Percentiles rank a stretch among this genome's conserved stretches.
Conservation (phyloP, 92 coral and sea anemone species). For the Plumapathes pennacea region DNA sequence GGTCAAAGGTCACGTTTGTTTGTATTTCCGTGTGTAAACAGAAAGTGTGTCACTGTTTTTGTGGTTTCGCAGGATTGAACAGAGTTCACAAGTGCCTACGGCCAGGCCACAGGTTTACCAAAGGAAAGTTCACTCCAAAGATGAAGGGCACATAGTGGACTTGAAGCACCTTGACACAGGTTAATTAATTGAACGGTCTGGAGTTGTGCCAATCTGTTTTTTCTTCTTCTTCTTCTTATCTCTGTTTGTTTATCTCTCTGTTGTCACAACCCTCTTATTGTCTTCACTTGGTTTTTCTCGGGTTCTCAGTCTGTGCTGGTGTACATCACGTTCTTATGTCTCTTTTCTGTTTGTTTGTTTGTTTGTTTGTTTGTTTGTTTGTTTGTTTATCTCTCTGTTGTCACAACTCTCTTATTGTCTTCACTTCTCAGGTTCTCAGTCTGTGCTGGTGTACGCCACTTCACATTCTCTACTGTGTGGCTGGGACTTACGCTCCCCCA, state of each 20-base stretch:
- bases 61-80: constrained; percentile 81
- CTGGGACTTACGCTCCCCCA: constrained; percentile 86
- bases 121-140: constrained; percentile 65
- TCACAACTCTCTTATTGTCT: background rate
- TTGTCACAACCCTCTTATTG: too few relatives aligned
- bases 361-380: too few relatives aligned
- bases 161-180: constrained; percentile 96
- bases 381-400: too few relatives aligned
- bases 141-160: constrained; percentile 91
- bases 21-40: too few relatives aligned
- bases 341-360: too few relatives aligned
- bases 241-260: too few relatives aligned
- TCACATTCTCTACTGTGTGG: constrained; percentile 91
- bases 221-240: too few relatives aligned
- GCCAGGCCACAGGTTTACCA: constrained; percentile 55
- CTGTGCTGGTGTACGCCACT: constrained; percentile 92
- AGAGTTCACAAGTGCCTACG: constrained; percentile 50
- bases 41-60: too few relatives aligned
- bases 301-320: constrained; percentile 94
- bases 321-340: constrained; percentile 92
- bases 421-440: constrained; percentile 75
- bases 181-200: too few relatives aligned
- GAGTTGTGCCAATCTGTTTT: too few relatives aligned
- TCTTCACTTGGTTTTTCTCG: constrained; percentile 1
- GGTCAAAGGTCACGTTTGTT: too few relatives aligned